Percentiles rank a stretch among this genome's conserved stretches.
Conservation (phyloP, 1,140 invertebrate species). For the Bicyclus anynana region DNA sequence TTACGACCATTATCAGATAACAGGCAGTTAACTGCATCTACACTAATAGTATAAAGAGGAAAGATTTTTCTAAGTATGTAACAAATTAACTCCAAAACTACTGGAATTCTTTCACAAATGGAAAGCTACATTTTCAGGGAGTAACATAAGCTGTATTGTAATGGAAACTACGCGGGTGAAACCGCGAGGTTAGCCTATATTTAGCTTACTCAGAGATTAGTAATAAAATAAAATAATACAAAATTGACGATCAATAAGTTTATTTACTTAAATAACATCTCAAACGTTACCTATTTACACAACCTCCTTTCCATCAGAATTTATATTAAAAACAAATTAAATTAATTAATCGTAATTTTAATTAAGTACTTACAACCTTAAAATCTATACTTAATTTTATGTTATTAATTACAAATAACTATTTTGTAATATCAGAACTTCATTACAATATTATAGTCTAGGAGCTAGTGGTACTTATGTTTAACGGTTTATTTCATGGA, state of each 20-base stretch:
- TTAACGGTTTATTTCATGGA: neutral
- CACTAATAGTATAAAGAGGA: too few species aligned
- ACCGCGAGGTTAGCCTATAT: too few species aligned
- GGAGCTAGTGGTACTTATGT: constrained; percentile 6
- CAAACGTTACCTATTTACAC: constrained; percentile 26
- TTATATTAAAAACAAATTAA: constrained; percentile 5
- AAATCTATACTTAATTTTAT: neutral
- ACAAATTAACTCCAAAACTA: too few species aligned
- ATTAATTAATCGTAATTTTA: constrained; percentile 7
- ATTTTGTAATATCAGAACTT: neutral
- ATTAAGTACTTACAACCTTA: neutral
- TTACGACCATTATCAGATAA: too few species aligned
- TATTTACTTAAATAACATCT: constrained; percentile 31
- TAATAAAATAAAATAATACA: constrained; percentile 1
- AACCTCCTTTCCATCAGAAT: constrained; percentile 7
- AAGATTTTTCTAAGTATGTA: too few species aligned
- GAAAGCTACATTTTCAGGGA: too few species aligned
- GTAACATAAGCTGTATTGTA: too few species aligned
- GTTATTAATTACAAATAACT: constrained; percentile 6
- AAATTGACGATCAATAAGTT: constrained; percentile 22
- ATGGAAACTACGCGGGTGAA: too few species aligned
- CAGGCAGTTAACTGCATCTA: too few species aligned
- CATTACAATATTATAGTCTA: constrained; percentile 7
- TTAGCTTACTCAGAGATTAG: neutral
- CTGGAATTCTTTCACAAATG: too few species aligned